Evolutionary conservation across 2,113 vertebrate species (phyloP).

Genomic region (Electrona antarctica): DNA sequence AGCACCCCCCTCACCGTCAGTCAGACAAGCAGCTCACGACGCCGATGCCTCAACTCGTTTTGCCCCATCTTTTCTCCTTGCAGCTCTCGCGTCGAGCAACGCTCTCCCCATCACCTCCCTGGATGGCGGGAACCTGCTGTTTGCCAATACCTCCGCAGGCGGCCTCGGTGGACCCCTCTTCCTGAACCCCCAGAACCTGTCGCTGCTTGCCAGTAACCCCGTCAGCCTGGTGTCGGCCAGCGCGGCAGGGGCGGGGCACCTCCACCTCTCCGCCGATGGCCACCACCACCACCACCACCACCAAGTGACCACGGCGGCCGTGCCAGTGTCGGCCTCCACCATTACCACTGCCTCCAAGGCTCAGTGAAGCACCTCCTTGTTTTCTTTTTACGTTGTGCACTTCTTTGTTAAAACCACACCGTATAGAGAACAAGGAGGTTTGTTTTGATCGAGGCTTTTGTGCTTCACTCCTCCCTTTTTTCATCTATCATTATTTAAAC

Average conservation of each 20-base stretch:
- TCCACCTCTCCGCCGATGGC: constrained; percentile 89
- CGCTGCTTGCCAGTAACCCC: constrained; percentile 97
- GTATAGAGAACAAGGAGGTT: constrained; percentile 47
- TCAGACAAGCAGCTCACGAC: neutral
- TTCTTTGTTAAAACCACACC: constrained; percentile 40
- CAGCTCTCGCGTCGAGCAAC: constrained; percentile 94
- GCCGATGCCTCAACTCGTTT: neutral
- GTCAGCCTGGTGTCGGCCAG: constrained; percentile 94
- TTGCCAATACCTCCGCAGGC: constrained; percentile 87
- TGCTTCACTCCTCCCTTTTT: constrained; percentile 46
- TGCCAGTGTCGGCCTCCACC: constrained; percentile 85
- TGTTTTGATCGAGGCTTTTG: constrained; percentile 33
- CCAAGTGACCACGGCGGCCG: constrained; percentile 85
- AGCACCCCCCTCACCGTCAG: neutral
- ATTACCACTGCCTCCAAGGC: constrained; percentile 98
- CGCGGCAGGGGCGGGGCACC: constrained; percentile 83
- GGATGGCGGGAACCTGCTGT: constrained; percentile 95
- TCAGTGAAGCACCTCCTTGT: constrained; percentile 84
- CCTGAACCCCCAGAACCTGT: constrained; percentile 98
- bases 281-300: constrained; percentile 88
- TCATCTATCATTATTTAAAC: constrained; percentile 75
- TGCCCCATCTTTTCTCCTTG: constrained; percentile 16
- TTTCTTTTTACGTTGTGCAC: constrained; percentile 48
- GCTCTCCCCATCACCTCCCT: constrained; percentile 96
- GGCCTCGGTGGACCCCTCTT: constrained; percentile 95